These are phyloP conservation scores for Vultur gryphus DNA, from an alignment of 2,797 vertebrate species.

Conservation along the genomic window DNA sequence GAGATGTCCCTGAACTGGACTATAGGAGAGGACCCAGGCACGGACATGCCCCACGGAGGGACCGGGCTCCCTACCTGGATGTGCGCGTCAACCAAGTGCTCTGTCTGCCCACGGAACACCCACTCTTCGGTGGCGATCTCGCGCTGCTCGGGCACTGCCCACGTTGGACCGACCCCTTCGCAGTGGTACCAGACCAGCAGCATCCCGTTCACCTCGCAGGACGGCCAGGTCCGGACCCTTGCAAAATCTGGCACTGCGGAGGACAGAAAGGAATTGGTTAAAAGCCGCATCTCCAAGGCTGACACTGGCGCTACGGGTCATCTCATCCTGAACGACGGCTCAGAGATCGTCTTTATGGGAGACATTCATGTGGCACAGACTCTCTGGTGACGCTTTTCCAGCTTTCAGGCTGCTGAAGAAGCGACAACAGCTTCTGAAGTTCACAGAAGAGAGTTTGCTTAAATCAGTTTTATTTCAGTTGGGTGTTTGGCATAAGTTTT, in stretches of 20 bases:
- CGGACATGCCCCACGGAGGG: accelerated
- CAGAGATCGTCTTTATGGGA: accelerated
- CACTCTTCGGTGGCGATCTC: constrained; percentile 73
- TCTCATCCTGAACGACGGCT: accelerated
- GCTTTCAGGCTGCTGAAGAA: not conserved
- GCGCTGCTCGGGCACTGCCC: constrained; percentile 74
- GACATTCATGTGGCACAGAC: not conserved
- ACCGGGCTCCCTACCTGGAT: constrained; percentile 66
- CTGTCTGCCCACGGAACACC: constrained; percentile 77
- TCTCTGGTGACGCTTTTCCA: not conserved
- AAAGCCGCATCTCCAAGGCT: not conserved
- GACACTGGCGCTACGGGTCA: accelerated
- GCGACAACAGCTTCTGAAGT: not conserved
- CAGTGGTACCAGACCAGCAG: constrained; percentile 84
- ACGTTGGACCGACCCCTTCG: constrained; percentile 65
- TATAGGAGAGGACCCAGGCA: accelerated
- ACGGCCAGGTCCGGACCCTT: constrained; percentile 74
- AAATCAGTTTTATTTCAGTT: not conserved
- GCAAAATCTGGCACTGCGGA: constrained; percentile 78
- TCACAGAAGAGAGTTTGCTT: not conserved
- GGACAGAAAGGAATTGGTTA: accelerated
- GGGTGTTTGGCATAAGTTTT: not conserved
- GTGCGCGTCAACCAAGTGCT: constrained; percentile 79
- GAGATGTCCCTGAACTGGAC: not conserved
- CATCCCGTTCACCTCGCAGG: constrained; percentile 75